A percentile compares a stretch with the other conserved stretches of the same genome.
phyloP scores from a whole-genome alignment of 37 sponge, comb jelly and placozoan genomes.

The Axinella damicornis region DNA sequence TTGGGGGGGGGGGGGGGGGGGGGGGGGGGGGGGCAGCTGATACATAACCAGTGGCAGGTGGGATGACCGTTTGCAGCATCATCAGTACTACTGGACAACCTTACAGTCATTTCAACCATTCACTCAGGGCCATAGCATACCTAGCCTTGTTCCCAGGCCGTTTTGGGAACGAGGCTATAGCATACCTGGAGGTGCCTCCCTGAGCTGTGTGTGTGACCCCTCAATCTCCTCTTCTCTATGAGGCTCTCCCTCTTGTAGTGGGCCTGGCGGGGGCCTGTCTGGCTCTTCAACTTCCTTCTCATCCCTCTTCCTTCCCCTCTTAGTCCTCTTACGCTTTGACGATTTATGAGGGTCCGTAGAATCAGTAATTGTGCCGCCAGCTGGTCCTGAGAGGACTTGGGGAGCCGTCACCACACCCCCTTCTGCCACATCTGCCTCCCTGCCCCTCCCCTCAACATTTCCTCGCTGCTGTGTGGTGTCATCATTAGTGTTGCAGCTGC shows the following conservation, averaged over 20 bases:
- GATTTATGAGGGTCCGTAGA: too few species aligned
- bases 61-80: too few species aligned
- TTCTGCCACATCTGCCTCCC: conserved; percentile 23
- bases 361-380: neutral
- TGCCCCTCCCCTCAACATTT: neutral
- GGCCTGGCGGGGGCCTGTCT: neutral
- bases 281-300: neutral
- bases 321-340: too few species aligned
- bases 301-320: neutral
- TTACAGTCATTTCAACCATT: too few species aligned
- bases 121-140: too few species aligned
- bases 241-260: neutral
- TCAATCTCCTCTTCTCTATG: neutral
- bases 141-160: too few species aligned
- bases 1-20: too few species aligned
- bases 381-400: neutral
- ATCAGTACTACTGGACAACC: too few species aligned
- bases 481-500: too few species aligned
- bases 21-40: too few species aligned
- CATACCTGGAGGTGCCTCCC: neutral
- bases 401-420: neutral
- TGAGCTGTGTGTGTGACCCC: neutral
- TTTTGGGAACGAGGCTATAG: neutral
- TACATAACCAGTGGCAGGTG: too few species aligned
- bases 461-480: neutral